Base-by-base conservation (phyloP, 92 coral and sea anemone genomes). In the Porites evermanni region DNA sequence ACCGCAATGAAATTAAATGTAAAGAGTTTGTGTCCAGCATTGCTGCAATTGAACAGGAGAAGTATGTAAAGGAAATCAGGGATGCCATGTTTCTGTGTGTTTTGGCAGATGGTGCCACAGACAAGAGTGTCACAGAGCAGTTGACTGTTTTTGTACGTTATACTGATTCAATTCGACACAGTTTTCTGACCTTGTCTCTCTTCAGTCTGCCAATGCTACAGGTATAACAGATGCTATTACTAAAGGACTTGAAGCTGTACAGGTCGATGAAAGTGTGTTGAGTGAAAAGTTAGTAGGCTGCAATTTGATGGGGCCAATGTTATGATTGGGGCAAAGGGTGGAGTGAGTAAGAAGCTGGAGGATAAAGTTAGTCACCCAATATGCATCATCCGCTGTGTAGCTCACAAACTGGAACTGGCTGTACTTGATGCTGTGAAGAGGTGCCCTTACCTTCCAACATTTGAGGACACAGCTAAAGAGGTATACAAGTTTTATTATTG, bases 401-500 rank as follows among this genome's bases (percentile, higher is more conserved):
- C 93, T 21, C 90, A 90, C 83, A 90, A 78, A 12, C 58, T 90
- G 23, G 87, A 90, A 73, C 61, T 90, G 71, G 93, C 90, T 53
- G 89, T 89, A 51, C 63, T 85, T 19, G 92, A 89, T 79, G 86
- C 89, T 26, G 64, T 89, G n/a, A 89, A 85, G 53, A 47, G n/a
- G 21, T 53, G 64, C 4, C 77, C 84, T 20, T 79, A 79, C 58
- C 76, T 85, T 12, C 18, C 29, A 52, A 29, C 18, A 19, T 83
- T 89, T 78, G 70, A 70, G 53, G 92, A 84, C 11, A 71, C 77
- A 18, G 88, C 84, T 3, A 78, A 79, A 64, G 44, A 21, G 29
- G 74, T 79, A n/a, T 79, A 67, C 26, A 24, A 24, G 26, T 24
- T 24, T 24, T 24, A 0, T 0, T 24, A 24, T 24, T 24, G 26